Percentiles rank a stretch among this genome's conserved stretches.
These are phyloP conservation scores for Lontra canadensis DNA, from an alignment of 2,113 vertebrate genomes.

Conservation along the genomic window DNA sequence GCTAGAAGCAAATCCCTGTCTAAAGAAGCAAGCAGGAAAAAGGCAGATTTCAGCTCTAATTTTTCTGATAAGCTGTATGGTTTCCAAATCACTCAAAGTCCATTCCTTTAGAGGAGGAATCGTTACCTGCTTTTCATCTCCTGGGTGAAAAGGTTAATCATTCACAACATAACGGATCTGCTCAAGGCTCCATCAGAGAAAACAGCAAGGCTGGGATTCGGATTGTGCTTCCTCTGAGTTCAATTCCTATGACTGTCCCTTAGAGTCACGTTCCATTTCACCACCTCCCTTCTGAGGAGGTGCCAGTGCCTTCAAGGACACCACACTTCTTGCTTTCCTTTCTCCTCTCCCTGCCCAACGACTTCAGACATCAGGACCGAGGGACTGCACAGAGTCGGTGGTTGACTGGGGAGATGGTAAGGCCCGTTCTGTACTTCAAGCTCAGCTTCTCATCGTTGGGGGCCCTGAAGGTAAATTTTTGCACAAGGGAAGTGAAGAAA, in stretches of 20 bases:
- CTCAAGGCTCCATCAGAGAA: background rate
- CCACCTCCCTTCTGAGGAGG: background rate
- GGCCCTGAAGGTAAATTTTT: conserved; percentile 87
- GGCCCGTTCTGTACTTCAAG: conserved; percentile 57
- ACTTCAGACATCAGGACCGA: background rate
- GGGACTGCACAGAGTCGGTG: conserved; percentile 82
- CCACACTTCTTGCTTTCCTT: background rate
- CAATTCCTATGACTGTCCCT: background rate
- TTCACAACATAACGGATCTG: background rate
- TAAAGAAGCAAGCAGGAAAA: background rate
- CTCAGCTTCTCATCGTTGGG: conserved; percentile 72
- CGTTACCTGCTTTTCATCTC: background rate
- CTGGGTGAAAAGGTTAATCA: background rate
- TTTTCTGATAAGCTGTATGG: background rate
- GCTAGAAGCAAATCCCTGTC: background rate
- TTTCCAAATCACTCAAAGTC: background rate
- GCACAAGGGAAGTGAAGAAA: conserved; percentile 87
- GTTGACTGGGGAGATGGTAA: conserved; percentile 71
- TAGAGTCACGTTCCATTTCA: background rate
- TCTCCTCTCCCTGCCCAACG: fast-evolving
- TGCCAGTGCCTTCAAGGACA: background rate
- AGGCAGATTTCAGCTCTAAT: background rate
- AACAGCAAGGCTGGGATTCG: background rate
- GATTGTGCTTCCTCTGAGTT: background rate
- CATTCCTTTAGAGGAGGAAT: background rate